Evolutionary conservation across 2,113 vertebrate genomes (phyloP).

Genomic region (Micromys minutus): DNA sequence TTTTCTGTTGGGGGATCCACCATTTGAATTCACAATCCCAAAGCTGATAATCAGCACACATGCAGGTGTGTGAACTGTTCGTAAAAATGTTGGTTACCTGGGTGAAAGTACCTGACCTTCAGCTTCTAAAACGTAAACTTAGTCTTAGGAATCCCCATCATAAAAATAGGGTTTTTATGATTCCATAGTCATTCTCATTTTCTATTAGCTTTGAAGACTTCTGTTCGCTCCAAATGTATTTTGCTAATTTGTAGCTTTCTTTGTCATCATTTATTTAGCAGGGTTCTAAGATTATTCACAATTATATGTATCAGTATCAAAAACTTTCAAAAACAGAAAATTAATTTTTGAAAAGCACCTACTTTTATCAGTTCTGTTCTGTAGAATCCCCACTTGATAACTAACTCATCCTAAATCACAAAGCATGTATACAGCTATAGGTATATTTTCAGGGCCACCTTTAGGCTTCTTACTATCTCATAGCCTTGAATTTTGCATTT

Average conservation of each 20-base stretch:
- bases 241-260: neutral
- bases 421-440: neutral
- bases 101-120: neutral
- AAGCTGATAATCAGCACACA: neutral
- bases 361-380: neutral
- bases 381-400: neutral
- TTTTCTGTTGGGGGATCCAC: neutral
- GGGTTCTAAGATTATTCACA: neutral
- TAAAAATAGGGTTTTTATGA: neutral
- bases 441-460: neutral
- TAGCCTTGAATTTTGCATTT: conserved; percentile 32
- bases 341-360: neutral
- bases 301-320: neutral
- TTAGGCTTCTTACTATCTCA: neutral
- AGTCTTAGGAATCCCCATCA: neutral
- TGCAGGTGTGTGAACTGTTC: neutral
- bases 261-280: neutral
- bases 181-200: conserved; percentile 6
- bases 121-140: conserved; percentile 7
- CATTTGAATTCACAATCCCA: neutral
- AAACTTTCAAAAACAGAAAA: neutral
- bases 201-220: neutral
- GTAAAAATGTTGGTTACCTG: neutral
- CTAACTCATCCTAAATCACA: neutral
- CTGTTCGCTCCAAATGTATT: neutral